Evolutionary conservation across 2,113 vertebrate species (phyloP).

Genomic region (Chamaetylas fuelleborni): DNA sequence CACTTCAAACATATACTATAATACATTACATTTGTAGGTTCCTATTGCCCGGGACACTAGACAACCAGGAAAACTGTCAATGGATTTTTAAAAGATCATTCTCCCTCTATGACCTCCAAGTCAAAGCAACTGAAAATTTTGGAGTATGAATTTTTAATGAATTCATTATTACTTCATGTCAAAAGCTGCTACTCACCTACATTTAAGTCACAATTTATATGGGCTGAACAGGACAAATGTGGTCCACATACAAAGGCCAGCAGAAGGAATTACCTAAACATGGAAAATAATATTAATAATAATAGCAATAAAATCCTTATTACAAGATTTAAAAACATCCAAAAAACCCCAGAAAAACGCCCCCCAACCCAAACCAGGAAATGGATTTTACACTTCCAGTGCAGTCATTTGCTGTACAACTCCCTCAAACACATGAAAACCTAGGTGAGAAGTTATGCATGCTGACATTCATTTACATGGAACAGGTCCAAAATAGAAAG

Average conservation of each 20-base stretch:
- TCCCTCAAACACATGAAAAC: not conserved
- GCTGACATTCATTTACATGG: not conserved
- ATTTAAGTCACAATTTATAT: not conserved
- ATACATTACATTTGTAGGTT: not conserved
- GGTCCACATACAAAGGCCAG: not conserved
- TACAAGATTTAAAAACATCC: not conserved
- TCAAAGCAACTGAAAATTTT: not conserved
- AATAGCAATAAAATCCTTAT: not conserved
- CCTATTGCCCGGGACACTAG: not conserved
- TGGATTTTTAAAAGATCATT: not conserved
- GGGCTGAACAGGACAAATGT: not conserved
- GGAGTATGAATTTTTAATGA: not conserved
- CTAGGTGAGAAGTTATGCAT: not conserved
- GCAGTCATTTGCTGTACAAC: not conserved
- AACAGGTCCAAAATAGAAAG: not conserved
- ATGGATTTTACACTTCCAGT: not conserved
- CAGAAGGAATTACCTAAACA: constrained; percentile 15
- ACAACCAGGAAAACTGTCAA: not conserved
- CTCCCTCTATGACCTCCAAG: not conserved
- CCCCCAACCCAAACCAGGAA: not conserved
- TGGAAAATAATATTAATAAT: not conserved
- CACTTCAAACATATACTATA: not conserved
- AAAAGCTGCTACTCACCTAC: constrained; percentile 21
- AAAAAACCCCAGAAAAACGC: not conserved
- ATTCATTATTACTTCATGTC: not conserved